phyloP scores from a whole-genome alignment of 1,140 invertebrate species.

The Galleria mellonella region DNA sequence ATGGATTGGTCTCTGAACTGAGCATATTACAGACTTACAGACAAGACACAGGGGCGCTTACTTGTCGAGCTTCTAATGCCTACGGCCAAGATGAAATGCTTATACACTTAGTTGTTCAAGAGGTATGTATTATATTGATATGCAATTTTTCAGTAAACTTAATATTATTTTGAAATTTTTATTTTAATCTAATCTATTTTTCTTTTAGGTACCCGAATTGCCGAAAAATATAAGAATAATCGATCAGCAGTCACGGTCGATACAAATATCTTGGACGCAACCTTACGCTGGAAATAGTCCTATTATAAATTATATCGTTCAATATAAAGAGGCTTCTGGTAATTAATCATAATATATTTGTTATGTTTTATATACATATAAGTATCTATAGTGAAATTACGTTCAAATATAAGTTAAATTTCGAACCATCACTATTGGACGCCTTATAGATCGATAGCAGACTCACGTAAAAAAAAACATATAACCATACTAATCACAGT shows the following conservation, averaged over 20 bases:
- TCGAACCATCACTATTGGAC: no score
- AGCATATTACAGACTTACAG: conserved; percentile 88
- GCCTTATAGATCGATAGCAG: no score
- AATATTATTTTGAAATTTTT: no score
- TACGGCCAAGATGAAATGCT: conserved; percentile 94
- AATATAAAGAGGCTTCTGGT: conserved; percentile 90
- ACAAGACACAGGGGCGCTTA: conserved; percentile 91
- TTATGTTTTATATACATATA: neutral
- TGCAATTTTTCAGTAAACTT: no score
- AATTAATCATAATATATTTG: conserved; percentile 24
- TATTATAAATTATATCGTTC: conserved; percentile 89
- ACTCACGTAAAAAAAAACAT: no score
- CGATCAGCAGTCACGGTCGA: conserved; percentile 84
- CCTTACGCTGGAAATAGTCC: conserved; percentile 92
- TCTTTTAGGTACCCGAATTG: conserved; percentile 85
- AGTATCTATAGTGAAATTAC: no score
- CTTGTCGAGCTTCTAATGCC: conserved; percentile 90
- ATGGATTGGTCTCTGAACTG: conserved; percentile 89
- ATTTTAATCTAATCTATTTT: neutral
- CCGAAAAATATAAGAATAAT: conserved; percentile 89
- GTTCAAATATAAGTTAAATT: no score
- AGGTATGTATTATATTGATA: conserved; percentile 39
- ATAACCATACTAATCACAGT: no score
- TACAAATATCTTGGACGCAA: conserved; percentile 89
- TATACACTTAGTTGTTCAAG: conserved; percentile 93